Percentiles rank a stretch among this genome's conserved stretches.
Evolutionary conservation across 2,113 vertebrate species (phyloP).

Genomic region (Larimichthys polyactis): DNA sequence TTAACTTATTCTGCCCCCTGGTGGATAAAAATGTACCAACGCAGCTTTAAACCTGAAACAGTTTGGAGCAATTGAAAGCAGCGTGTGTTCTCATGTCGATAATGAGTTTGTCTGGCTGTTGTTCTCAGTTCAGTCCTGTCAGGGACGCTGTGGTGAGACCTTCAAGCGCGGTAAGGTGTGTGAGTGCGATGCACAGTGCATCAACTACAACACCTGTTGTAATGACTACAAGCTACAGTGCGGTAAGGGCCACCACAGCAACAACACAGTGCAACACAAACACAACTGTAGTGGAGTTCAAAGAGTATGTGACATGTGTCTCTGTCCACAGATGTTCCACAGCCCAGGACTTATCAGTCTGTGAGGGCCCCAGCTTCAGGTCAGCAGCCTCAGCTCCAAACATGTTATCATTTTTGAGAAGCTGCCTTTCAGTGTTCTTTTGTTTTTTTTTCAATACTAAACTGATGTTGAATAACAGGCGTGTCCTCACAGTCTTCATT

Average conservation of each 20-base stretch:
- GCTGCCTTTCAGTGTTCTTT: neutral
- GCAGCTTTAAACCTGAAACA: neutral
- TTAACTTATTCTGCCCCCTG: neutral
- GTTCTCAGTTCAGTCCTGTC: conserved; percentile 87
- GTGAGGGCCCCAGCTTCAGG: conserved; percentile 32
- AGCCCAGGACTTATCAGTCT: neutral
- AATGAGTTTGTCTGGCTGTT: neutral
- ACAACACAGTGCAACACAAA: neutral
- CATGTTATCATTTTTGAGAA: neutral
- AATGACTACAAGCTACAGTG: conserved; percentile 84
- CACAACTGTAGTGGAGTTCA: neutral
- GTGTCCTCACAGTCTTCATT: neutral
- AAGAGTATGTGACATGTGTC: neutral
- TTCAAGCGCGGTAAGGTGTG: conserved; percentile 88
- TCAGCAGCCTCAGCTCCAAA: conserved; percentile 3
- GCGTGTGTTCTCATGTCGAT: neutral
- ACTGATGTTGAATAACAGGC: neutral
- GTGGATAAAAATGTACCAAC: neutral
- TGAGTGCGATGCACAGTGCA: conserved; percentile 89
- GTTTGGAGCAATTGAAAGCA: neutral
- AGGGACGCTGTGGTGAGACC: conserved; percentile 89
- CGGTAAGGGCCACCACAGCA: conserved; percentile 49
- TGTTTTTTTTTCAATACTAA: too few species aligned
- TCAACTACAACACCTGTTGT: conserved; percentile 88
- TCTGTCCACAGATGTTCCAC: conserved; percentile 39